Evolutionary conservation across 2,797 vertebrate species (phyloP).

Genomic region (Helarctos malayanus): DNA sequence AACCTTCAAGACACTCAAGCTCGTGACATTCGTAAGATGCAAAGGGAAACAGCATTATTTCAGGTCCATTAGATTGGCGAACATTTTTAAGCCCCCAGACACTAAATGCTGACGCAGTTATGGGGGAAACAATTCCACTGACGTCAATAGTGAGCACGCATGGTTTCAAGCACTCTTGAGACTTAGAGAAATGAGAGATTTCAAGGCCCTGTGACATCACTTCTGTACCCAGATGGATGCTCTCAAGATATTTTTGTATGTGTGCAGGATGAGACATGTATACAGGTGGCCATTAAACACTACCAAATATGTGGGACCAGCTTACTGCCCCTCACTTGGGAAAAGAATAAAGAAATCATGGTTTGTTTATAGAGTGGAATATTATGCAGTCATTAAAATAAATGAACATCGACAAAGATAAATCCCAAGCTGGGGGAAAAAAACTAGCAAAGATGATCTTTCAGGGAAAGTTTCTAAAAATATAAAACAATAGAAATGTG

Average conservation of each 20-base stretch:
- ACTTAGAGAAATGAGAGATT: neutral
- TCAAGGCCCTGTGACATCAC: neutral
- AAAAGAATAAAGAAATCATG: neutral
- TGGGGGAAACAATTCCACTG: neutral
- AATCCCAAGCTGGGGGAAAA: neutral
- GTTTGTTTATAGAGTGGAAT: neutral
- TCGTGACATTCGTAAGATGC: neutral
- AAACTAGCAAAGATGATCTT: neutral
- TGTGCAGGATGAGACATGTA: neutral
- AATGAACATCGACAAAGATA: neutral
- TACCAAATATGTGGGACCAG: neutral
- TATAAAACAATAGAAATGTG: neutral
- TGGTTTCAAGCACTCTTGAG: neutral
- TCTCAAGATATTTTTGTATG: neutral
- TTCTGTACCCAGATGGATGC: neutral
- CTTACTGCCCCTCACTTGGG: neutral
- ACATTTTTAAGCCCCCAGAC: neutral
- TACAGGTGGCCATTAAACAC: neutral
- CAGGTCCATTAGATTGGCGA: neutral
- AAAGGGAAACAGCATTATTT: neutral
- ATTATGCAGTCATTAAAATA: neutral
- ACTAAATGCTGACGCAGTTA: neutral
- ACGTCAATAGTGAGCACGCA: neutral
- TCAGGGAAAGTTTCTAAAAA: constrained; percentile 22
- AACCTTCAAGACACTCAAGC: neutral